Conservation (phyloP, 2,888 invertebrate species). For the Drosophila leonis region DNA sequence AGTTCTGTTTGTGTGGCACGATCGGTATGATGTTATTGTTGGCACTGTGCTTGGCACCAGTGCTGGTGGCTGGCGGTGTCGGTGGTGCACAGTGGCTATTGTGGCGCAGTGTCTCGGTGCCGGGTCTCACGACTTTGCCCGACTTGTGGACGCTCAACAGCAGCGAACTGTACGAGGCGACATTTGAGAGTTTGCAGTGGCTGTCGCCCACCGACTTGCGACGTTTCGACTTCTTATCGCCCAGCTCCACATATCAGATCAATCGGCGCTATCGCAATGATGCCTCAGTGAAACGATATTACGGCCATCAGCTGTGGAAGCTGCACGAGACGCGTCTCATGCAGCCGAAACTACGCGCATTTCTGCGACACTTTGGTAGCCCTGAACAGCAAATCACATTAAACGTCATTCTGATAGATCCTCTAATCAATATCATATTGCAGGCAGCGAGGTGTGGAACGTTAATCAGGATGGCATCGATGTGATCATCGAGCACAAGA, state of each 20-base stretch:
- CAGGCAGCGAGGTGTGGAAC: constrained; percentile 85
- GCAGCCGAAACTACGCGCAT: constrained; percentile 51
- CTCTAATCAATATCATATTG: not conserved
- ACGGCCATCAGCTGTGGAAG: constrained; percentile 91
- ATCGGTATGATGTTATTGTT: constrained; percentile 39
- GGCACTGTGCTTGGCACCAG: constrained; percentile 18
- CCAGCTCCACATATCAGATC: constrained; percentile 77
- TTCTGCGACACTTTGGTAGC: constrained; percentile 73
- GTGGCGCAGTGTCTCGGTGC: constrained; percentile 61
- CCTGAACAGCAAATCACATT: not conserved
- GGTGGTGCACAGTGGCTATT: constrained; percentile 35
- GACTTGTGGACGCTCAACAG: constrained; percentile 59
- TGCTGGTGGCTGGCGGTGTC: not conserved
- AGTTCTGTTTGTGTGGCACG: constrained; percentile 56
- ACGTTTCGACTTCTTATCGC: constrained; percentile 75
- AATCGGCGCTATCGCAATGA: constrained; percentile 77
- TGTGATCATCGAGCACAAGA: constrained; percentile 87
- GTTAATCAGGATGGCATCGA: constrained; percentile 87
- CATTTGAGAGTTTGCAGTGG: constrained; percentile 77
- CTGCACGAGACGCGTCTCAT: constrained; percentile 85
- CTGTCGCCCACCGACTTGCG: constrained; percentile 71
- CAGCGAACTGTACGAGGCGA: constrained; percentile 71
- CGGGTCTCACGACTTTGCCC: constrained; percentile 48
- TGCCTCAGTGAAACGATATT: constrained; percentile 72
- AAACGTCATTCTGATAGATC: not conserved